These are phyloP conservation scores for Pristionchus fissidentatus DNA, from an alignment of 2,888 invertebrate species.

Conservation along the genomic window DNA sequence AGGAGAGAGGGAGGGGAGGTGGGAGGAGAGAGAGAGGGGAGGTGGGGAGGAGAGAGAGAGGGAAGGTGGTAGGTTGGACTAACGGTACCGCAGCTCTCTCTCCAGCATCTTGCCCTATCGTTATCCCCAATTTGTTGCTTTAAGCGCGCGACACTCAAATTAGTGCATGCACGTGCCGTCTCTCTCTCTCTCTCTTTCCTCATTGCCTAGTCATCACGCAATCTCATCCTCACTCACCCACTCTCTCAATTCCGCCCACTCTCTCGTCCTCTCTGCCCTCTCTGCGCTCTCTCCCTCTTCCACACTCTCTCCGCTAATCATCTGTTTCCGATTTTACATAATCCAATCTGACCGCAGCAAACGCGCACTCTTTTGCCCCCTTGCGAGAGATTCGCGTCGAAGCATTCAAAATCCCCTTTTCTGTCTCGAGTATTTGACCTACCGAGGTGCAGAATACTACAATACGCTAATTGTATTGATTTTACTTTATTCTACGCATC, in stretches of 20 bases:
- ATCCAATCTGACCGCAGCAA: slow-evolving; percentile 34
- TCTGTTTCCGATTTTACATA: slow-evolving; percentile 41
- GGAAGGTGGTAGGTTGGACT: neutral
- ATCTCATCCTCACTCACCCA: neutral
- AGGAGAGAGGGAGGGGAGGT: neutral
- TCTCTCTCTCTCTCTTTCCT: too few relatives aligned
- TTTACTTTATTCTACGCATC: too few relatives aligned
- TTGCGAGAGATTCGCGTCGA: too few relatives aligned
- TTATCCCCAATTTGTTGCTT: too few relatives aligned
- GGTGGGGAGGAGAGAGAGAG: neutral
- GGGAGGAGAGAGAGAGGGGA: neutral
- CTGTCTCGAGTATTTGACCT: too few relatives aligned
- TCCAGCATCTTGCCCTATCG: too few relatives aligned
- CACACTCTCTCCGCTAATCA: slow-evolving; percentile 19
- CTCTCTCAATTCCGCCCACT: neutral
- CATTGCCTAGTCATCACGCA: slow-evolving; percentile 3
- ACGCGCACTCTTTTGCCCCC: neutral
- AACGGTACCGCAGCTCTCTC: too few relatives aligned
- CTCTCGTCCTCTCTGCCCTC: neutral
- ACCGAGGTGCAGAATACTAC: too few relatives aligned
- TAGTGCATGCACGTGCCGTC: too few relatives aligned
- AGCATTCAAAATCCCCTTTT: too few relatives aligned
- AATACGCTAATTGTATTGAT: too few relatives aligned
- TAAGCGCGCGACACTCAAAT: too few relatives aligned
- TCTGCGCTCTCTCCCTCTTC: neutral